Percentiles rank a stretch among this genome's conserved stretches.
Conservation (phyloP, 2,113 vertebrate species). For the Sciurus niger region DNA sequence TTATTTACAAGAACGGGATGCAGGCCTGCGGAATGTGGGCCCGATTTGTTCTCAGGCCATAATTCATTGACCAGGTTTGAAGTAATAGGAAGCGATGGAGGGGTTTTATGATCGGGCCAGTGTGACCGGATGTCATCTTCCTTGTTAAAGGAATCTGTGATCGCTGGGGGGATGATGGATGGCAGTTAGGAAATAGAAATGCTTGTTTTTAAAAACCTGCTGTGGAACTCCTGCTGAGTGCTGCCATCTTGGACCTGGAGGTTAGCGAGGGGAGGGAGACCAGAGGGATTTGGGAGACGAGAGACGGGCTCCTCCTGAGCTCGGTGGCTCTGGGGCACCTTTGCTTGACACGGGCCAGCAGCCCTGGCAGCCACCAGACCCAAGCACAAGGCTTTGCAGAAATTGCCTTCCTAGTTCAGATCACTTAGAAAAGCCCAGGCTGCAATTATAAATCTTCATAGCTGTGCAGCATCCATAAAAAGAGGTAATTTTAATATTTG, state of each 20-base stretch:
- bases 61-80: neutral
- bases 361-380: neutral
- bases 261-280: neutral
- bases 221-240: neutral
- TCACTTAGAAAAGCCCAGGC: slow-evolving; percentile 80
- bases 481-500: slow-evolving; percentile 88
- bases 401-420: slow-evolving; percentile 59
- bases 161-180: neutral
- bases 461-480: slow-evolving; percentile 82
- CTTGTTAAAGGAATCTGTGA: neutral
- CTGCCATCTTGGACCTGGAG: neutral
- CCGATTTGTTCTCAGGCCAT: too few species aligned
- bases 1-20: neutral
- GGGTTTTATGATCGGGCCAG: neutral
- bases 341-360: neutral
- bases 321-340: neutral
- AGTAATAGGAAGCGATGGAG: neutral
- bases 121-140: neutral
- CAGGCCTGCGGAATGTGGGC: neutral
- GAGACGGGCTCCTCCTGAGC: neutral
- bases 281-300: too few species aligned
- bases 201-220: neutral
- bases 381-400: slow-evolving; percentile 11
- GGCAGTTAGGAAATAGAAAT: neutral
- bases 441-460: slow-evolving; percentile 89